Base-by-base conservation (phyloP, 2,113 vertebrate species). In the Clarias batrachus region DNA sequence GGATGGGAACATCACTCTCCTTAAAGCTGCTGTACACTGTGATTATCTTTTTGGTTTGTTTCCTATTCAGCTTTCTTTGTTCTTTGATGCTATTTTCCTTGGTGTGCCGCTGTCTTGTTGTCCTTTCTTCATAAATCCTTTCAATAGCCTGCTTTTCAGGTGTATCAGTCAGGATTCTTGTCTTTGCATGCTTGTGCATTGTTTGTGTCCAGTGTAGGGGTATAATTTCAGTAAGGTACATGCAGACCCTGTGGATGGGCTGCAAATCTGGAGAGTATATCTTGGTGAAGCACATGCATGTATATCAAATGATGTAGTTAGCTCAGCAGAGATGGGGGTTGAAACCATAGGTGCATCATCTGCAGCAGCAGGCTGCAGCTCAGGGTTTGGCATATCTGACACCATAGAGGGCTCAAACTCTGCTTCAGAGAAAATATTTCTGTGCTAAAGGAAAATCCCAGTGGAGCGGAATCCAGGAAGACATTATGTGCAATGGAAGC, bases 31-130 rank as follows among this genome's bases (percentile, higher is more conserved):
- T 88, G 82, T 80, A 37, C 23, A 74, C 68, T 77, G 57, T 85
- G 85, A 89, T 84, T 89, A 87, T 85, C 59, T 27, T 89, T 25
- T 88, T 87, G 79, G n/a, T 59, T 86, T 77, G 16, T 86, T 88
- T 89, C 30, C 27, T 87, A 19, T 86, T 89, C 2, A 25, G 30
- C 37, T 88, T 87, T 81, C 81, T n/a, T 74, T 89, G 17, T 85
- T 89, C 82, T 84, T 83, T 30, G 2, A 17, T 82, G 71, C 25
- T 82, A 83, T 52, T 85, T 86, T 84, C 2, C 80, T 52, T 87
- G 84, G 86, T 65, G 17, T 13, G 10, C 9, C 11, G 2, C 63
- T 66, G 81, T 87, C 87, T 83, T 19, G 74, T 66, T 88, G 86
- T 78, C 73, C 77, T 63, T 41, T 85, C 25, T 88, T 79, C 77